phyloP scores from a whole-genome alignment of 1,140 invertebrate species.

The Phenacoccus solenopsis region DNA sequence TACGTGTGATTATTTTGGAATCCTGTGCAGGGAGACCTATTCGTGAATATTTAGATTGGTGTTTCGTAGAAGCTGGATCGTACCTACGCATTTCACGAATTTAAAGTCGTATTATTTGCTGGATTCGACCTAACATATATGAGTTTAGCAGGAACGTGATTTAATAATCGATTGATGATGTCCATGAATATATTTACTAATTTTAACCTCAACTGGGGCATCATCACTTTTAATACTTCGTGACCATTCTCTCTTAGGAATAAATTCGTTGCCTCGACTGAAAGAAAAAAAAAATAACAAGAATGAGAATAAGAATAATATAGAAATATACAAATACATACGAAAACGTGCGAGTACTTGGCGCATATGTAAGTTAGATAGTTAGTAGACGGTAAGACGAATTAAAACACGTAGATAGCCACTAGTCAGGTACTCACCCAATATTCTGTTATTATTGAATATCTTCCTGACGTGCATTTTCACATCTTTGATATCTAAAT shows the following conservation, averaged over 20 bases:
- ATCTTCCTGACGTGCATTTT: conserved; percentile 51
- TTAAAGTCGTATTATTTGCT: not conserved
- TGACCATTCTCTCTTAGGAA: conserved; percentile 56
- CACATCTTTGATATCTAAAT: conserved; percentile 47
- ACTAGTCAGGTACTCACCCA: conserved; percentile 51
- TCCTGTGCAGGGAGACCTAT: too few relatives aligned
- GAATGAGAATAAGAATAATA: conserved; percentile 19
- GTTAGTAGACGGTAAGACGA: too few relatives aligned
- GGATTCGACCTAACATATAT: not conserved
- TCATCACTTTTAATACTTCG: conserved; percentile 54
- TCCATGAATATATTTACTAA: conserved; percentile 46
- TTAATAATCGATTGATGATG: conserved; percentile 51
- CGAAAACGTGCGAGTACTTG: too few relatives aligned
- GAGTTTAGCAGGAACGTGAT: conserved; percentile 41
- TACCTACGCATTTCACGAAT: too few relatives aligned
- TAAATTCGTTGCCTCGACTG: conserved; percentile 57
- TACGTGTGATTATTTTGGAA: too few relatives aligned
- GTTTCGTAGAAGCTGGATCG: too few relatives aligned
- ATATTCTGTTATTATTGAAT: conserved; percentile 53
- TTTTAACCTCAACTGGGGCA: conserved; percentile 50
- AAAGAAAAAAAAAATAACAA: conserved; percentile 34
- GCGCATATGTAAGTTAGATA: too few relatives aligned
- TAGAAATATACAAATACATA: not conserved
- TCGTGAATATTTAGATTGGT: too few relatives aligned
- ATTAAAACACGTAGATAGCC: too few relatives aligned